Conservation (phyloP, 1,140 invertebrate genomes). For the Copidosoma floridanum region DNA sequence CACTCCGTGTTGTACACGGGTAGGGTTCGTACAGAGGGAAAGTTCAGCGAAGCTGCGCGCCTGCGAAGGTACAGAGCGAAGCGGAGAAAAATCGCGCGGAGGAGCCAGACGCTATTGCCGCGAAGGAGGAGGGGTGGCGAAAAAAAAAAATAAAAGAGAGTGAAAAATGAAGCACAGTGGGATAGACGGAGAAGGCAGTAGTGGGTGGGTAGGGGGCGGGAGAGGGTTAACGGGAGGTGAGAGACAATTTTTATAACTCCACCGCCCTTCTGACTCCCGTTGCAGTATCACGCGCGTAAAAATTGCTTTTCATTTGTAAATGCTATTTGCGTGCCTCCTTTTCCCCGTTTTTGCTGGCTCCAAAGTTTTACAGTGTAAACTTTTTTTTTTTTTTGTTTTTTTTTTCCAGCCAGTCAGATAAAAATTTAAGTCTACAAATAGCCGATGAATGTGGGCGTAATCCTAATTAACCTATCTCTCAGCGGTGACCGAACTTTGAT, state of each 20-base stretch:
- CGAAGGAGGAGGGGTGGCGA: slow-evolving; percentile 19
- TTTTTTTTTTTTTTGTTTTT: no score
- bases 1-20: background rate
- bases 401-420: no score
- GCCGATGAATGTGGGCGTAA: no score
- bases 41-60: slow-evolving; percentile 17
- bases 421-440: no score
- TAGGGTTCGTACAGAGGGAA: slow-evolving; percentile 3
- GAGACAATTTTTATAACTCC: slow-evolving; percentile 9
- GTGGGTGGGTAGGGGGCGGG: slow-evolving; percentile 10
- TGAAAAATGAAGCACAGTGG: slow-evolving; percentile 15
- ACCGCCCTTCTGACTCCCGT: background rate
- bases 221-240: slow-evolving; percentile 4
- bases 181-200: slow-evolving; percentile 21
- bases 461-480: no score
- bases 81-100: slow-evolving; percentile 23
- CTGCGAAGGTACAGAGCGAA: slow-evolving; percentile 21
- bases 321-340: no score
- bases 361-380: no score
- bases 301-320: slow-evolving; percentile 17
- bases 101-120: slow-evolving; percentile 18
- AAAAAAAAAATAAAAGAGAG: slow-evolving; percentile 13
- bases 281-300: slow-evolving; percentile 6
- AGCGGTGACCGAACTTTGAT: no score
- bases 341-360: no score